These are phyloP conservation scores for Eledone cirrhosa DNA, from an alignment of 2,888 invertebrate genomes.

Conservation along the genomic window DNA sequence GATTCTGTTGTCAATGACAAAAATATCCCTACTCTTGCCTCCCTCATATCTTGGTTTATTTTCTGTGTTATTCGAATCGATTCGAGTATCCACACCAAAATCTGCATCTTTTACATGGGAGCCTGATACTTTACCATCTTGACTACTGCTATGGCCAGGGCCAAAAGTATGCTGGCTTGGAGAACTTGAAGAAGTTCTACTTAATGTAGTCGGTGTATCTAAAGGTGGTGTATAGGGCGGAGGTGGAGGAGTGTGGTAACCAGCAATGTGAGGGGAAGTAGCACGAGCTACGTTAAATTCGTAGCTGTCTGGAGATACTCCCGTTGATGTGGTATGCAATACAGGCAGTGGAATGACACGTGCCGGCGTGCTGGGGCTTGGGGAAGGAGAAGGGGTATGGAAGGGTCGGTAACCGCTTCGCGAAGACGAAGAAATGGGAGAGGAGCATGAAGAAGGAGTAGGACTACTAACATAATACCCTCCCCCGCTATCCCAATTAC, in stretches of 20 bases:
- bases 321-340: constrained; percentile 11
- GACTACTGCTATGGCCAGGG: not conserved
- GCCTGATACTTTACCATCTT: no score
- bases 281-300: not conserved
- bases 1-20: no score
- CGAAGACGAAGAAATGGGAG: constrained; percentile 11
- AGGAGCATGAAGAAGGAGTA: constrained; percentile 9
- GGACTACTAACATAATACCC: not conserved
- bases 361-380: not conserved
- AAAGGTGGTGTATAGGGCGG: not conserved
- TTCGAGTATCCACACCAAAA: no score
- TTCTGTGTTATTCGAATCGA: no score
- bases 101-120: no score
- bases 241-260: not conserved
- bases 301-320: not conserved
- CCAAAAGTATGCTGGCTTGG: not conserved
- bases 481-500: constrained; percentile 18
- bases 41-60: no score
- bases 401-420: constrained; percentile 13
- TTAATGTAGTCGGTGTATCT: not conserved
- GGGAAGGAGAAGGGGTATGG: not conserved
- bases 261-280: constrained; percentile 1
- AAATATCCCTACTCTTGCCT: no score
- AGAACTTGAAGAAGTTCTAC: not conserved
- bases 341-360: constrained; percentile 25